Base-by-base conservation (phyloP, 2,797 vertebrate genomes). In the Gymnodraco acuticeps region DNA sequence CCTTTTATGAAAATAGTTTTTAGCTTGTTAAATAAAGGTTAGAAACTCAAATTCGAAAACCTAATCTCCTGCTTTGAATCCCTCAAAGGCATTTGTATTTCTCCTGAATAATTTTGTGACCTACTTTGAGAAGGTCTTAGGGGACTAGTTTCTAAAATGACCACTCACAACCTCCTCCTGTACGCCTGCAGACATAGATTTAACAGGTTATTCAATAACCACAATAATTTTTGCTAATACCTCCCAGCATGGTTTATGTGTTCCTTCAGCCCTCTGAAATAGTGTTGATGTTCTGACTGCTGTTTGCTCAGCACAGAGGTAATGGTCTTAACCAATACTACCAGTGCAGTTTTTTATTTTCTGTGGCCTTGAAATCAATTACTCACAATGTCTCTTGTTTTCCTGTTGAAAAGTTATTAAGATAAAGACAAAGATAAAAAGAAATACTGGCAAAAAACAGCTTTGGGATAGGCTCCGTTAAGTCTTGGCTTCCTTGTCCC, bases 211-310 rank as follows among this genome's bases (percentile, higher is more conserved):
- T 60, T 77, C 52, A 64, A 13, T 50, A 54, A 19, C 20, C 4
- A 38, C 3, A 33, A 73, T 60, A 38, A 50, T 13, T 13, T 63
- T 17, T 73, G 48, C 47, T 79, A 59, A 81, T 79, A 75, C 66
- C 41, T 58, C 69, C 41, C 75, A 78, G 67, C 43, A 42, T 67
- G 72, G 19, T 27, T 63, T 61, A 50, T 45, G n/a, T 56, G 56
- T 68, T 75, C 50, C 17, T 69, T 71, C 48, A 23, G 52, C 20
- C 63, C 64, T 67, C 59, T 78, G 45, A 66, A 17, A 80, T 64
- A 72, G 64, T 62, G 69, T 23, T 62, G 68, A 77, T 74, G 77
- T 75, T 84, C 72, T 73, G 72, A 77, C 79, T 70, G 65, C 73
- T 87, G 71, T 51, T 43, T 64, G 63, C 61, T 62, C 2, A 62